Evolutionary conservation across 1,140 invertebrate species (phyloP), one percentile per base, ranked within the genome.

Genomic region (Drosophila ficusphila): DNA sequence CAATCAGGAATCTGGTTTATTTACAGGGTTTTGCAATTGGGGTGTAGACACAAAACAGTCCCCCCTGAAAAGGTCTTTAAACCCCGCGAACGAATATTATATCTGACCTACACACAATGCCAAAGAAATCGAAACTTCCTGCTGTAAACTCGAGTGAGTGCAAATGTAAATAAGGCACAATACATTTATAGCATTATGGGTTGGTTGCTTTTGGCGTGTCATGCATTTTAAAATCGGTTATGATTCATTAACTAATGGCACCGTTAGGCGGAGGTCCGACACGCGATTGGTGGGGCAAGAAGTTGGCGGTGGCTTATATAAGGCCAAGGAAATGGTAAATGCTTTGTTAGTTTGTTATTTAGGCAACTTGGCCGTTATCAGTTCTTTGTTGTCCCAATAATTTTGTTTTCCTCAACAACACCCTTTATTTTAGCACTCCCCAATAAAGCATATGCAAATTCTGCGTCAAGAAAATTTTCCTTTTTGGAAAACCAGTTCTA

Each of bases 81-180:
- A 81, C 72, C 62, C 54, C 19, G 18, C 27, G 29, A 18, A 27
- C 44, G 9, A 11, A 34, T 27, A 31, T 56, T 53, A 8, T 18
- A 31, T 27, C 21, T 58, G 75, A 73, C 68, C 46, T 56, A 68
- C 46, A 61, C 67, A 54, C 58, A 77, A 65, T 54, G 58, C 51
- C 71, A 61, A 74, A 70, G 82, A 86, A 88, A 86, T 82, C 82
- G 77, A 78, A 78, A 78, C 70, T 88, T 77, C 60, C 73, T 82
- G 82, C 67, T 60, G 33, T 48, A 60, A 47, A 27, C 21, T 29
- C 23, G 16, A 14, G n/a, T 49, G 14, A 44, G 31, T 29, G 36
- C 7, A 44, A 67, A 71, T 41, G 67, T 54, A 69, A 69, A 54
- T 54, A 19, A 49, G 44, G 19, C 12, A 27, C 18, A n/a, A 38